Percentiles rank a stretch among this genome's conserved stretches.
phyloP scores from a whole-genome alignment of 2,888 invertebrate species.

The Bedellia somnulentella region DNA sequence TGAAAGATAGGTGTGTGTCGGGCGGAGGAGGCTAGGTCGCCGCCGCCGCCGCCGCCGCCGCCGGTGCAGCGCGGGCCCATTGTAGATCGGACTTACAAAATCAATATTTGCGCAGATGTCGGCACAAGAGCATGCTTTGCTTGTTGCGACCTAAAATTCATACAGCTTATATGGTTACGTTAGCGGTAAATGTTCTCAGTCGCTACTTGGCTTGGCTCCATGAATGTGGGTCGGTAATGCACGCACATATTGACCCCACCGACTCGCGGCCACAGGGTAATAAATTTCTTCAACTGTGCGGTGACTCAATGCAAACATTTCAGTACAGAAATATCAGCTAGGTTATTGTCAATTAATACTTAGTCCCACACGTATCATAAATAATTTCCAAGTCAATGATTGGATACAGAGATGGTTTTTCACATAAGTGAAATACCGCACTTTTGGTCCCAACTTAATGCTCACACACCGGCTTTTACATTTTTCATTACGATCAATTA shows the following conservation, averaged over 20 bases:
- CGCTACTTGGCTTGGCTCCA: conserved; percentile 54
- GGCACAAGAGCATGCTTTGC: conserved; percentile 56
- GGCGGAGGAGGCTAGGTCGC: conserved; percentile 11
- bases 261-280: conserved; percentile 3
- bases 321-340: conserved; percentile 15
- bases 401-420: too few relatives aligned
- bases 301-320: conserved; percentile 6
- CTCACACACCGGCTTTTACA: too few relatives aligned
- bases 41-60: conserved; percentile 18
- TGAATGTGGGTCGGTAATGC: conserved; percentile 53
- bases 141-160: conserved; percentile 59
- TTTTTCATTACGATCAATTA: too few relatives aligned
- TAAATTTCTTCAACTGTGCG: neutral
- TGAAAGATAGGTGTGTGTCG: neutral
- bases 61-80: conserved; percentile 27
- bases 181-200: conserved; percentile 60
- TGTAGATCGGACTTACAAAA: conserved; percentile 53
- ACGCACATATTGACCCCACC: conserved; percentile 48
- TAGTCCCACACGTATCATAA: too few relatives aligned
- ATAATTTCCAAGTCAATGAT: too few relatives aligned
- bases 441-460: too few relatives aligned
- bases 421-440: too few relatives aligned
- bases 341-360: too few relatives aligned
- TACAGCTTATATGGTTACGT: conserved; percentile 58
- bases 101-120: conserved; percentile 62